Conservation (phyloP, 2,113 vertebrate genomes). For the Chaetodon trifascialis region DNA sequence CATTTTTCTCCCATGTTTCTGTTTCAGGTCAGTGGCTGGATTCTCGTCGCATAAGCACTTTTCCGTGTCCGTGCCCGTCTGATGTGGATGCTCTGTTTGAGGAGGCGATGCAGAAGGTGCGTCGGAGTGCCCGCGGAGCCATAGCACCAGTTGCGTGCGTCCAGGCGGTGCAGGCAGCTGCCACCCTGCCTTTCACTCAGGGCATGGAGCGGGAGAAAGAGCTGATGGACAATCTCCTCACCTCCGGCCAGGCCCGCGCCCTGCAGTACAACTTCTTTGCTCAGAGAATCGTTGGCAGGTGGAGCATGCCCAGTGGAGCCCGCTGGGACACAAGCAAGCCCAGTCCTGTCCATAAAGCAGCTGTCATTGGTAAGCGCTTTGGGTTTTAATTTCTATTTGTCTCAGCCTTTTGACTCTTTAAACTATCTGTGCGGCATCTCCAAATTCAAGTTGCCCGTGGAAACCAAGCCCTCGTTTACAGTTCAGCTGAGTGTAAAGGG, state of each 20-base stretch:
- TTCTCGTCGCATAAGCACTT: conserved; percentile 83
- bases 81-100: conserved; percentile 84
- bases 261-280: conserved; percentile 92
- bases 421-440: conserved; percentile 39
- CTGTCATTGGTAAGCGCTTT: conserved; percentile 89
- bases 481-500: conserved; percentile 50
- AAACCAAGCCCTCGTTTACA: conserved; percentile 48
- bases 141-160: conserved; percentile 89
- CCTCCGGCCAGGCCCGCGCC: conserved; percentile 89
- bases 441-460: conserved; percentile 42
- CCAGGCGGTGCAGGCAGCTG: conserved; percentile 86
- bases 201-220: conserved; percentile 86
- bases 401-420: conserved; percentile 31
- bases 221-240: conserved; percentile 84
- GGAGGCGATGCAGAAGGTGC: conserved; percentile 74
- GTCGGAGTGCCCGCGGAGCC: conserved; percentile 80
- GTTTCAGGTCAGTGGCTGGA: conserved; percentile 82
- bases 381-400: conserved; percentile 31
- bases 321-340: conserved; percentile 86
- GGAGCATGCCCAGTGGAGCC: conserved; percentile 86
- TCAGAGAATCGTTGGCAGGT: conserved; percentile 85
- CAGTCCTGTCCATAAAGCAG: conserved; percentile 82
- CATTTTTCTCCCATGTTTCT: conserved; percentile 12
- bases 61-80: conserved; percentile 65
- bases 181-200: conserved; percentile 81